Conservation (phyloP, 2,888 invertebrate genomes). For the Cataglyphis cursor region DNA sequence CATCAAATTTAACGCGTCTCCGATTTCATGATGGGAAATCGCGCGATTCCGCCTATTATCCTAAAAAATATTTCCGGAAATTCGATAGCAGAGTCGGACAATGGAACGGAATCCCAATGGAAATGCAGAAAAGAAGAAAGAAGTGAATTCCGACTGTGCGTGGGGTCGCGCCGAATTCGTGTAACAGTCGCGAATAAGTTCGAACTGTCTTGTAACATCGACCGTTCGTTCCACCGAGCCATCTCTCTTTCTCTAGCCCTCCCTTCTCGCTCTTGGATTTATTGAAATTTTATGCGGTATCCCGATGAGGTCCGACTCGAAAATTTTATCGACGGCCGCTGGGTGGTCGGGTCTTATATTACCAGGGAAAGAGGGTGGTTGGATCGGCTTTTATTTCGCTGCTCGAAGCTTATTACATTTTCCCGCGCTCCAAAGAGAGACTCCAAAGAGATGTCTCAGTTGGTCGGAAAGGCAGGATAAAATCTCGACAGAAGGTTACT, state of each 20-base stretch:
- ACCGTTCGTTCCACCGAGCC: constrained; percentile 70
- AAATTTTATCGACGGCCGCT: constrained; percentile 77
- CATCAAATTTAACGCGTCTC: not conserved
- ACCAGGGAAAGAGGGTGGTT: constrained; percentile 33
- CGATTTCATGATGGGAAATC: constrained; percentile 36
- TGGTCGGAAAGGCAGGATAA: constrained; percentile 54
- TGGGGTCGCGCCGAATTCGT: constrained; percentile 46
- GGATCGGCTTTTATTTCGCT: constrained; percentile 56
- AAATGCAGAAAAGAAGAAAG: constrained; percentile 52
- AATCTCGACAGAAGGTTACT: constrained; percentile 25
- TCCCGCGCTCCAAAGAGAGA: constrained; percentile 22
- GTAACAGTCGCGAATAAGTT: constrained; percentile 76
- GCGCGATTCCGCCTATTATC: constrained; percentile 32
- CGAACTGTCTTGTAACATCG: constrained; percentile 75
- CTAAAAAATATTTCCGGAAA: constrained; percentile 34
- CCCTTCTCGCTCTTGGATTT: constrained; percentile 72
- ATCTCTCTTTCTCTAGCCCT: constrained; percentile 5
- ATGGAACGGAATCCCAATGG: constrained; percentile 53
- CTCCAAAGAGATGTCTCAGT: constrained; percentile 49
- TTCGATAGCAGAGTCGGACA: constrained; percentile 47
- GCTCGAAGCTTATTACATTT: constrained; percentile 62
- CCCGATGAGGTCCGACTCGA: constrained; percentile 77
- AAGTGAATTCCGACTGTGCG: constrained; percentile 59
- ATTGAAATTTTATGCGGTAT: constrained; percentile 81
- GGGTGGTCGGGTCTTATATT: constrained; percentile 69